Evolutionary conservation across 2,888 invertebrate species (phyloP).

Genomic region (Yponomeuta sedellus): DNA sequence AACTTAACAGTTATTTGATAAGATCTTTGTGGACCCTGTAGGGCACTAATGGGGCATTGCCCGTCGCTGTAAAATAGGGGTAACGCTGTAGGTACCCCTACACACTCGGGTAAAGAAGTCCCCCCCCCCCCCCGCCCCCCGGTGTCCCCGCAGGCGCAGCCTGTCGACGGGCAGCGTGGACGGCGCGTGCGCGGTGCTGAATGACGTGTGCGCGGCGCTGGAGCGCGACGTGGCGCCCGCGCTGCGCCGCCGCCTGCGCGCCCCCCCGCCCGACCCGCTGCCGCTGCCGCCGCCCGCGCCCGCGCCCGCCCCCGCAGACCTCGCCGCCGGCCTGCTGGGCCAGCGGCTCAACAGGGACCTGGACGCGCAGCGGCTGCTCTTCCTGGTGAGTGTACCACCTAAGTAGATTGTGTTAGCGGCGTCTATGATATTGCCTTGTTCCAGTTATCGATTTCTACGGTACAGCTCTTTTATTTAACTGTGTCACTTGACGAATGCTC

Average conservation of each 20-base stretch:
- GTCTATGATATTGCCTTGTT: too few species aligned
- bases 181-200: constrained; percentile 96
- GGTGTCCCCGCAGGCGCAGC: constrained; percentile 80
- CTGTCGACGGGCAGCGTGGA: constrained; percentile 94
- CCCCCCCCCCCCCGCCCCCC: too few species aligned
- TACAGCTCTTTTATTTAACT: too few species aligned
- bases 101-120: too few species aligned
- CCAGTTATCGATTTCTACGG: too few species aligned
- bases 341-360: constrained; percentile 86
- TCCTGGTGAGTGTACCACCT: constrained; percentile 86
- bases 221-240: constrained; percentile 90
- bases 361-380: constrained; percentile 85
- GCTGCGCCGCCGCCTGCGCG: constrained; percentile 82
- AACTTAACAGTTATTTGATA: too few species aligned
- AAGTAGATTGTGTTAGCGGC: too few species aligned
- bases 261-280: constrained; percentile 51
- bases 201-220: constrained; percentile 91
- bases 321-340: constrained; percentile 77
- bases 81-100: too few species aligned
- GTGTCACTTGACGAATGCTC: too few species aligned
- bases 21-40: too few species aligned
- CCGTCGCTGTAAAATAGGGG: too few species aligned
- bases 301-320: constrained; percentile 36
- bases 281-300: constrained; percentile 56
- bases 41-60: too few species aligned